A percentile compares a stretch with the other conserved stretches of the same genome.
phyloP scores from a whole-genome alignment of 2,797 vertebrate species.

The Danio kyathit region DNA sequence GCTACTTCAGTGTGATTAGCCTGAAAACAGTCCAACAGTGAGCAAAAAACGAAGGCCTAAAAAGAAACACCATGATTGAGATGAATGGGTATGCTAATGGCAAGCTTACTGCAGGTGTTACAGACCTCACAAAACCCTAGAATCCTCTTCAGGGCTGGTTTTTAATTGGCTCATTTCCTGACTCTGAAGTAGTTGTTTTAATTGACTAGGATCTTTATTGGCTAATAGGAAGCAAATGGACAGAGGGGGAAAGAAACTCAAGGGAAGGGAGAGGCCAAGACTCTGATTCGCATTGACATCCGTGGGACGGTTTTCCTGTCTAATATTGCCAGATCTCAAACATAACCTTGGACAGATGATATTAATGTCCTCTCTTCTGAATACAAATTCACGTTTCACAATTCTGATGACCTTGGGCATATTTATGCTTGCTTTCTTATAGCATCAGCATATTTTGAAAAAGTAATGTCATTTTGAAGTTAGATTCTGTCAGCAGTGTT shows the following conservation, averaged over 20 bases:
- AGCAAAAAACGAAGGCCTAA: neutral
- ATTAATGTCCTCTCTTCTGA: constrained; percentile 4
- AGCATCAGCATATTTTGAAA: constrained; percentile 52
- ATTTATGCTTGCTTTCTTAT: constrained; percentile 23
- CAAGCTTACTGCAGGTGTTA: neutral
- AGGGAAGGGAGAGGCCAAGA: neutral
- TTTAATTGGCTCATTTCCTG: constrained; percentile 82
- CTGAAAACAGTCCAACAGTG: neutral
- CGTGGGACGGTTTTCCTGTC: constrained; percentile 31
- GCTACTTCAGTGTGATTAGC: neutral
- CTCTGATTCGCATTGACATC: constrained; percentile 32
- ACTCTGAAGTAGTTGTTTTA: constrained; percentile 78
- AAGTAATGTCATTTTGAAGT: constrained; percentile 40
- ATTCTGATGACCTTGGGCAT: constrained; percentile 45
- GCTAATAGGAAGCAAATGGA: constrained; percentile 80
- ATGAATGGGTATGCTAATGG: constrained; percentile 13
- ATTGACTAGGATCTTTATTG: constrained; percentile 80
- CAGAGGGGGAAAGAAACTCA: constrained; percentile 36
- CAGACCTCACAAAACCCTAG: constrained; percentile 58
- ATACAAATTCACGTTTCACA: constrained; percentile 43
- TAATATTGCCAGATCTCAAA: constrained; percentile 22
- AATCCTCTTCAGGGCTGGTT: constrained; percentile 70
- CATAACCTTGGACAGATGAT: constrained; percentile 40
- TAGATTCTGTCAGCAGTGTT: constrained; percentile 26
- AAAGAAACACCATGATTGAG: neutral